phyloP scores from a whole-genome alignment of 2,113 vertebrate species.

The Xenopus tropicalis region UCB_Xtro_10.0 CM004446.2:48152501-48153000 shows the following conservation, averaged over 20 bases:
- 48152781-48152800: conserved; percentile 31
- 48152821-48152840: too few species aligned
- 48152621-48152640: conserved; percentile 10
- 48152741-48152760: conserved; percentile 13
- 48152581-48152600: conserved; percentile 1
- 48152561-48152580: not conserved
- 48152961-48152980: too few species aligned
- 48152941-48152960: too few species aligned
- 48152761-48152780: conserved; percentile 26
- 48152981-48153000: too few species aligned
- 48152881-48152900: too few species aligned
- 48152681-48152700: conserved; percentile 1
- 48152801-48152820: conserved; percentile 39
- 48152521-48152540: not conserved
- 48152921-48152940: too few species aligned
- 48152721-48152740: not conserved
- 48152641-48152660: conserved; percentile 16
- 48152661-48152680: not conserved
- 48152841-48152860: too few species aligned
- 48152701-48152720: conserved; percentile 3
- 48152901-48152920: too few species aligned
- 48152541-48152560: conserved; percentile 16
- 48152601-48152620: conserved; percentile 7
- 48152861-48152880: too few species aligned
- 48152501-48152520: conserved; percentile 8